Conservation (phyloP, 2,797 vertebrate genomes). For the Salarias fasciatus region DNA sequence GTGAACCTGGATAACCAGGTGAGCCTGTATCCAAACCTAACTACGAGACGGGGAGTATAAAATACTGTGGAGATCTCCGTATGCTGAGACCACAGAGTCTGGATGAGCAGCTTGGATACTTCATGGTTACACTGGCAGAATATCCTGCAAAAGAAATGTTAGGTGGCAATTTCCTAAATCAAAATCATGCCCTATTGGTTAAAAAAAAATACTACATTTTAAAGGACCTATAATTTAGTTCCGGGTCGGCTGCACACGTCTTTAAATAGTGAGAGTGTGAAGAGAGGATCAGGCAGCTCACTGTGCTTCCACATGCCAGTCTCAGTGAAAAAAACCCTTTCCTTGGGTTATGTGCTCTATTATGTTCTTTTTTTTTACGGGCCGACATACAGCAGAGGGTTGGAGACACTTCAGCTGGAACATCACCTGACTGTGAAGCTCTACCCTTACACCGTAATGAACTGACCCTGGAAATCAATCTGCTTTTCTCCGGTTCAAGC, state of each 20-base stretch:
- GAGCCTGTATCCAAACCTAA: too few species aligned
- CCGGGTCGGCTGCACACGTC: too few species aligned
- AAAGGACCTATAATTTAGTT: not conserved
- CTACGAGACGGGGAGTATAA: too few species aligned
- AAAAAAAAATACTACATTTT: too few species aligned
- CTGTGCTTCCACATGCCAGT: slow-evolving; percentile 52
- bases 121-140: too few species aligned
- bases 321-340: slow-evolving; percentile 23
- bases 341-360: slow-evolving; percentile 17
- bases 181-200: too few species aligned
- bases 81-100: too few species aligned
- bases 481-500: slow-evolving; percentile 60
- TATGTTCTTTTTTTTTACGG: slow-evolving; percentile 30
- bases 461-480: slow-evolving; percentile 69
- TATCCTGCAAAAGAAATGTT: too few species aligned
- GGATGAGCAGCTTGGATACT: too few species aligned
- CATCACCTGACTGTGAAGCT: slow-evolving; percentile 67
- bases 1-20: too few species aligned
- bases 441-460: slow-evolving; percentile 74
- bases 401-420: slow-evolving; percentile 62
- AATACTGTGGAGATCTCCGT: too few species aligned
- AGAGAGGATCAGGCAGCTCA: slow-evolving; percentile 35
- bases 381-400: slow-evolving; percentile 42
- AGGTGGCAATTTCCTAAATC: too few species aligned
- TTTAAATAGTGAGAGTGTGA: slow-evolving; percentile 18